Evolutionary conservation across 1,140 invertebrate genomes (phyloP).

Genomic region (Protaetia brevitarsis): DNA sequence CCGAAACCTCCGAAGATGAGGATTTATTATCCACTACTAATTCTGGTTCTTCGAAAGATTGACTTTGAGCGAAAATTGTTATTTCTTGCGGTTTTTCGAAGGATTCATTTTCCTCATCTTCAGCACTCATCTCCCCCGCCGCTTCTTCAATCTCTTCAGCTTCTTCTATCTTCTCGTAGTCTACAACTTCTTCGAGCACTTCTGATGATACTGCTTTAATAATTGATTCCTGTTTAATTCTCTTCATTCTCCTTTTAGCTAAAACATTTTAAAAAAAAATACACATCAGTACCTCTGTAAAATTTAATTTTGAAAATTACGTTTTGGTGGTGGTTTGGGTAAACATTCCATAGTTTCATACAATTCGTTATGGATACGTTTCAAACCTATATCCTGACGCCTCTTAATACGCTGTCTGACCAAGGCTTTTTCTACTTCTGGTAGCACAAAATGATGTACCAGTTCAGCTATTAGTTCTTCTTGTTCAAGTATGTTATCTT

Average conservation of each 20-base stretch:
- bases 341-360: conserved; percentile 38
- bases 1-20: too few relatives aligned
- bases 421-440: conserved; percentile 54
- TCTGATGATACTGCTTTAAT: neutral
- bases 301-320: too few relatives aligned
- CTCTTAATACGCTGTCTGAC: conserved; percentile 43
- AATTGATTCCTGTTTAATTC: neutral
- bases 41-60: too few relatives aligned
- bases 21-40: too few relatives aligned
- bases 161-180: neutral
- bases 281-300: too few relatives aligned
- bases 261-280: neutral
- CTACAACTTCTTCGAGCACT: neutral
- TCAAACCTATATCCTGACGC: conserved; percentile 40
- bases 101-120: neutral
- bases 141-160: too few relatives aligned
- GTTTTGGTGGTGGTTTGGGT: conserved; percentile 26
- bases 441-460: conserved; percentile 61
- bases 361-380: conserved; percentile 39
- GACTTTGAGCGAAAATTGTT: too few relatives aligned
- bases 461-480: conserved; percentile 61
- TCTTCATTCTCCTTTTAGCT: neutral
- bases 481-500: conserved; percentile 45
- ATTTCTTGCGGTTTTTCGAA: too few relatives aligned
- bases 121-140: neutral